A percentile compares a stretch with the other conserved stretches of the same genome.
These are phyloP conservation scores for Pyrocephalus nanus DNA, from an alignment of 2,797 vertebrate species.

Conservation along the genomic window DNA sequence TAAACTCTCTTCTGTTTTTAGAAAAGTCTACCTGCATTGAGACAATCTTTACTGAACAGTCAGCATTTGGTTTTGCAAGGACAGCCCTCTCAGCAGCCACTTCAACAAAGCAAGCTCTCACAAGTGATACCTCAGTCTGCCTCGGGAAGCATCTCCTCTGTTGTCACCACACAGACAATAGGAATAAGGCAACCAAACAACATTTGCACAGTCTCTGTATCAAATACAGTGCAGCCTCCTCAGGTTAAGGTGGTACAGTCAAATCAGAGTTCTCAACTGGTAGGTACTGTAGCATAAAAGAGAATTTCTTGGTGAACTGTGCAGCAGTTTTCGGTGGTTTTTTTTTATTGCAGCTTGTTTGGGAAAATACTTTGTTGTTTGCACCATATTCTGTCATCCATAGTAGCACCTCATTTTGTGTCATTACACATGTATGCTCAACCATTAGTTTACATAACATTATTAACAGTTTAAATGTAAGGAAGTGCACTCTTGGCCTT, in stretches of 20 bases:
- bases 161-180: constrained; percentile 77
- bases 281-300: constrained; percentile 70
- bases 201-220: constrained; percentile 74
- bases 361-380: neutral
- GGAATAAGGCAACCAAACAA: constrained; percentile 84
- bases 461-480: neutral
- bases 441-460: neutral
- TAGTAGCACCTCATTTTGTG: neutral
- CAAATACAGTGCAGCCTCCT: constrained; percentile 72
- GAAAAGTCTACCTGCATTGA: constrained; percentile 89
- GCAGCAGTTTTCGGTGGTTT: neutral
- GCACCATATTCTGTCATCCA: neutral
- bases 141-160: constrained; percentile 66
- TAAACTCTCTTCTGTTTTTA: constrained; percentile 67
- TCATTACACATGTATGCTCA: neutral
- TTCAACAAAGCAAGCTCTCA: constrained; percentile 77
- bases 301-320: neutral
- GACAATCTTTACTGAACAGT: constrained; percentile 86
- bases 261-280: constrained; percentile 81
- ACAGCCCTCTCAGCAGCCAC: constrained; percentile 76
- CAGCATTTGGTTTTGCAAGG: constrained; percentile 81
- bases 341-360: neutral
- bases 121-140: constrained; percentile 67
- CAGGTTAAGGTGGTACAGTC: constrained; percentile 73
- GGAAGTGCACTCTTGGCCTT: neutral